phyloP scores from a whole-genome alignment of 1,140 invertebrate species.

The Arctopsyche grandis region DNA sequence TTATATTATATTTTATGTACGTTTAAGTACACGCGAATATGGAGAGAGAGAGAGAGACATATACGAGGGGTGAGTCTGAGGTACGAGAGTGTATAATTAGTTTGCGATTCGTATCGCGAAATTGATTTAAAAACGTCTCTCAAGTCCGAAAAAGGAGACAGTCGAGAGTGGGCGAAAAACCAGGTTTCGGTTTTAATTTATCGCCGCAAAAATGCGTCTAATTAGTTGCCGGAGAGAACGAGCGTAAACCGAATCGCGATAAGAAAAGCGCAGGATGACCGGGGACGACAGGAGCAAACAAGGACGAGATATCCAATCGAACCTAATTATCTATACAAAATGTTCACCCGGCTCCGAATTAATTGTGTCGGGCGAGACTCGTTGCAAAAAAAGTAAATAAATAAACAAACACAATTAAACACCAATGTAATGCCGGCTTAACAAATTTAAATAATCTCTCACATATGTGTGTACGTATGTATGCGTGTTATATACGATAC shows the following conservation, averaged over 20 bases:
- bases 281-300: neutral
- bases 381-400: neutral
- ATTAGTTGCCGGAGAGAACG: slow-evolving; percentile 27
- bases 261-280: neutral
- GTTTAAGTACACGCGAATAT: neutral
- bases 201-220: slow-evolving; percentile 34
- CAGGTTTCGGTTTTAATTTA: slow-evolving; percentile 22
- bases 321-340: slow-evolving; percentile 50
- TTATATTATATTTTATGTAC: no score
- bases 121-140: slow-evolving; percentile 8
- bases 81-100: no score
- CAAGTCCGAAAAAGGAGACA: slow-evolving; percentile 14
- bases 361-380: slow-evolving; percentile 38
- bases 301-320: slow-evolving; percentile 13
- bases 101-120: neutral
- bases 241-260: slow-evolving; percentile 25
- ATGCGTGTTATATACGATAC: no score
- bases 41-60: neutral
- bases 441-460: neutral
- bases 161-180: slow-evolving; percentile 1
- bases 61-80: neutral
- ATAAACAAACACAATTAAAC: no score
- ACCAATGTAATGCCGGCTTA: neutral
- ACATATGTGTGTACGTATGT: no score
- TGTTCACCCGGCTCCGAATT: slow-evolving; percentile 44